Percentiles rank a stretch among this genome's conserved stretches.
These are phyloP conservation scores for Cladopsammia gracilis DNA, from an alignment of 64 coral and sea anemone genomes.

Conservation along the genomic window DNA sequence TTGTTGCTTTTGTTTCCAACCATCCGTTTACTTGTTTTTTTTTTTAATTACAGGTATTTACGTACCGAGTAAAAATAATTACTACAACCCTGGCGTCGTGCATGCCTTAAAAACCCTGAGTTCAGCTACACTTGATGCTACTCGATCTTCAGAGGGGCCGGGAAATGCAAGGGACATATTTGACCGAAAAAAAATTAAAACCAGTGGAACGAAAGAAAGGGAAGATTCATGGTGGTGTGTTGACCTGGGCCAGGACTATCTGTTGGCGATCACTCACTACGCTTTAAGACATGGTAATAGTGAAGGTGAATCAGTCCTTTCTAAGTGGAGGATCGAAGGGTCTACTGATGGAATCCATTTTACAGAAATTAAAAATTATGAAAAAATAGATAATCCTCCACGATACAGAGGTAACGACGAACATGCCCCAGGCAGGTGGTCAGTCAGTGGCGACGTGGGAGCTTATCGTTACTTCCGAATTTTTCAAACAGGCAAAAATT, in stretches of 20 bases:
- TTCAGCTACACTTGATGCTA: not conserved
- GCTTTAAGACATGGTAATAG: not conserved
- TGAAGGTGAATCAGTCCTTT: not conserved
- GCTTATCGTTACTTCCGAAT: slow-evolving; percentile 36
- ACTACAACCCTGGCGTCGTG: not conserved
- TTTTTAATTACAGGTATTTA: no score
- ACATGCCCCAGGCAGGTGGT: not conserved
- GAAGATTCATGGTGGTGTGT: slow-evolving; percentile 81
- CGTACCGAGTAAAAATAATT: not conserved
- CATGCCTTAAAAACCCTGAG: not conserved
- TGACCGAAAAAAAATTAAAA: slow-evolving; percentile 53
- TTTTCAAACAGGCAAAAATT: slow-evolving; percentile 25
- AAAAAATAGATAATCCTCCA: not conserved
- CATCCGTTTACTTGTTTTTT: no score
- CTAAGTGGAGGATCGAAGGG: not conserved
- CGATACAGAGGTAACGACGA: not conserved
- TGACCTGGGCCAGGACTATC: slow-evolving; percentile 57
- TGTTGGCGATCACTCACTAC: slow-evolving; percentile 50
- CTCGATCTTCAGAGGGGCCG: slow-evolving; percentile 52
- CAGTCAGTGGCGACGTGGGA: not conserved
- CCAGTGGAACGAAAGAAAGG: slow-evolving; percentile 66
- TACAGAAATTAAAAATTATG: not conserved
- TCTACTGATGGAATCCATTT: not conserved
- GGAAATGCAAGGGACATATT: slow-evolving; percentile 68
- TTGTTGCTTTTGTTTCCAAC: no score